Conservation (phyloP, 2,113 vertebrate species). For the Caranx ignobilis region DNA sequence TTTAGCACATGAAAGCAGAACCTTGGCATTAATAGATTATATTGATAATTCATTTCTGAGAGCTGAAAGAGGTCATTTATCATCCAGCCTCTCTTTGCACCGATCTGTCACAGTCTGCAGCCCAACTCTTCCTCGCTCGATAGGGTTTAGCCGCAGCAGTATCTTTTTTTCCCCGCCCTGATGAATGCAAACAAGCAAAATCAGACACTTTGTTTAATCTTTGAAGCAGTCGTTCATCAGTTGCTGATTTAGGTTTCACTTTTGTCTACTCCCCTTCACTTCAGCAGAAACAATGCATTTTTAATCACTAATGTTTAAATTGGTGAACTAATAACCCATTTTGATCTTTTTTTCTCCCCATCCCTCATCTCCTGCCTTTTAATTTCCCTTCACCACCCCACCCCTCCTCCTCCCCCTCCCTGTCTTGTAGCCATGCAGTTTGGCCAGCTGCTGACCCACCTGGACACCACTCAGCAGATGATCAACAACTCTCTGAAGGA, state of each 20-base stretch:
- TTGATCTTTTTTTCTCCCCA: not conserved
- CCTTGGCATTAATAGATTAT: constrained; percentile 62
- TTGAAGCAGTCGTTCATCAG: constrained; percentile 8
- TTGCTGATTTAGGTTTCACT: constrained; percentile 7
- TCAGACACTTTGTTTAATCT: constrained; percentile 4
- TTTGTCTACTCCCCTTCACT: not conserved
- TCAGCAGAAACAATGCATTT: not conserved
- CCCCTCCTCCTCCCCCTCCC: not conserved
- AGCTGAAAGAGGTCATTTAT: constrained; percentile 59
- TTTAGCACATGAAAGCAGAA: constrained; percentile 72
- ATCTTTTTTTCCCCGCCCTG: constrained; percentile 8
- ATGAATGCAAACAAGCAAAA: constrained; percentile 28
- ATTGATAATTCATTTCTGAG: constrained; percentile 58
- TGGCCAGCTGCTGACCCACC: constrained; percentile 91
- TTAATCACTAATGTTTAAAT: not conserved
- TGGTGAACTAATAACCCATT: not conserved
- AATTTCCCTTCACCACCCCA: not conserved
- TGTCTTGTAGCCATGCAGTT: constrained; percentile 90
- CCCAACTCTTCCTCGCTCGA: constrained; percentile 11
- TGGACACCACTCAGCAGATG: constrained; percentile 95
- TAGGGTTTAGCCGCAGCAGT: not conserved
- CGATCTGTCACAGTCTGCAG: constrained; percentile 63
- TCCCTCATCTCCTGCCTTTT: not conserved
- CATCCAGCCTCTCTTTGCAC: constrained; percentile 37
- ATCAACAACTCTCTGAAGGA: constrained; percentile 92